phyloP scores from a whole-genome alignment of 2,113 vertebrate species.

The Neolamprologus longior region DNA sequence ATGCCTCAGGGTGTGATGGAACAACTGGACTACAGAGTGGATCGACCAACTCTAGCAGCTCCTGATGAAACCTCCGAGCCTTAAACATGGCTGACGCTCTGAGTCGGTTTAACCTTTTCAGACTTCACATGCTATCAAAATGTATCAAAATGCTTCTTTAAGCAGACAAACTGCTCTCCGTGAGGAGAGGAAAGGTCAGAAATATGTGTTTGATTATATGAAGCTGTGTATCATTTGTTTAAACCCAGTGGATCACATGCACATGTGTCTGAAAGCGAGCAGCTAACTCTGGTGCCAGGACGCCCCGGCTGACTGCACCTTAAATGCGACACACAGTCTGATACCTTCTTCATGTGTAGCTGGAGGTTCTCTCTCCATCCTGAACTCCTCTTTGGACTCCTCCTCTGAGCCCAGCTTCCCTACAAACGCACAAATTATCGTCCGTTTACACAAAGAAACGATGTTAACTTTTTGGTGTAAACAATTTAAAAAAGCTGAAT shows the following conservation, averaged over 20 bases:
- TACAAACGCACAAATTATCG: conserved; percentile 26
- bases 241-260: not conserved
- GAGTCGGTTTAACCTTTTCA: not conserved
- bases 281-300: not conserved
- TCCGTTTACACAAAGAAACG: not conserved
- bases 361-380: conserved; percentile 86
- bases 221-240: not conserved
- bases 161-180: accelerated
- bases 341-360: conserved; percentile 84
- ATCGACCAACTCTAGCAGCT: not conserved
- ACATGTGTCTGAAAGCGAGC: not conserved
- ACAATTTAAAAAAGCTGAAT: not conserved
- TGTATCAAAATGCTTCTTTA: not conserved
- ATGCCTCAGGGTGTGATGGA: not conserved
- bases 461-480: not conserved
- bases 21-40: not conserved
- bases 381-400: conserved; percentile 85
- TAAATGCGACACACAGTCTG: not conserved
- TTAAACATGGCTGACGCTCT: not conserved
- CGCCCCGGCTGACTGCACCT: not conserved
- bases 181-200: not conserved
- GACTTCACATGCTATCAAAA: not conserved
- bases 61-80: not conserved
- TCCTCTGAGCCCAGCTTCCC: conserved; percentile 88
- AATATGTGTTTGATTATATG: not conserved